Conservation (phyloP, 2,113 vertebrate genomes). For the Scomber japonicus region DNA sequence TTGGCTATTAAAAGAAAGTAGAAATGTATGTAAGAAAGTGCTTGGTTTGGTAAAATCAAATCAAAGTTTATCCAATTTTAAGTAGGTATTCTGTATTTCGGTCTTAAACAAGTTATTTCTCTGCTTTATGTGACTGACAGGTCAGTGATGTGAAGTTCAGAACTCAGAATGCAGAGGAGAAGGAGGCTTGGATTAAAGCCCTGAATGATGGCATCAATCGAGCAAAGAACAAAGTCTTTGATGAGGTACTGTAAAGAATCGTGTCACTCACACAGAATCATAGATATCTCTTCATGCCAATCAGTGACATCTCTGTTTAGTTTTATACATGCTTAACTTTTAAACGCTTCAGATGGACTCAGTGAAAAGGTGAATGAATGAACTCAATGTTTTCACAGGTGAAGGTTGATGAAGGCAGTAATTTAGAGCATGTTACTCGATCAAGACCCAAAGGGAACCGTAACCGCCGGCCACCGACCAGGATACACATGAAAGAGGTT, state of each 20-base stretch:
- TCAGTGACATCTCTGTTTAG: not conserved
- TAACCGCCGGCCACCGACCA: conserved; percentile 91
- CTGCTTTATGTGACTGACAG: conserved; percentile 74
- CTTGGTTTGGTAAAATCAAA: too few species aligned
- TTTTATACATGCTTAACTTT: not conserved
- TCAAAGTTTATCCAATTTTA: not conserved
- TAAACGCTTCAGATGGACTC: not conserved
- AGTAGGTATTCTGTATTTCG: not conserved
- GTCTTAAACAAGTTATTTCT: not conserved
- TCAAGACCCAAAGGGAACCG: conserved; percentile 89
- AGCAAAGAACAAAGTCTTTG: conserved; percentile 95
- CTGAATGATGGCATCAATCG: conserved; percentile 91
- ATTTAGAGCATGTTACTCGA: conserved; percentile 93
- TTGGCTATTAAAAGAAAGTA: too few species aligned
- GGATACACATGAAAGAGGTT: conserved; percentile 95
- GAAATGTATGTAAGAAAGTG: too few species aligned
- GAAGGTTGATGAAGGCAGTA: conserved; percentile 89
- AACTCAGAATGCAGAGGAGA: conserved; percentile 89
- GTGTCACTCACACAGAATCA: not conserved
- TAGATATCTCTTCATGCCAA: not conserved
- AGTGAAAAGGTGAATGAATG: not conserved
- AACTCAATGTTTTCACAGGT: conserved; percentile 82
- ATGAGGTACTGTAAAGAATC: conserved; percentile 87
- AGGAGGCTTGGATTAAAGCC: conserved; percentile 95
- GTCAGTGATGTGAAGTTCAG: conserved; percentile 94